These are phyloP conservation scores for Antechinus flavipes DNA, from an alignment of 2,113 vertebrate genomes.

Conservation along the genomic window DNA sequence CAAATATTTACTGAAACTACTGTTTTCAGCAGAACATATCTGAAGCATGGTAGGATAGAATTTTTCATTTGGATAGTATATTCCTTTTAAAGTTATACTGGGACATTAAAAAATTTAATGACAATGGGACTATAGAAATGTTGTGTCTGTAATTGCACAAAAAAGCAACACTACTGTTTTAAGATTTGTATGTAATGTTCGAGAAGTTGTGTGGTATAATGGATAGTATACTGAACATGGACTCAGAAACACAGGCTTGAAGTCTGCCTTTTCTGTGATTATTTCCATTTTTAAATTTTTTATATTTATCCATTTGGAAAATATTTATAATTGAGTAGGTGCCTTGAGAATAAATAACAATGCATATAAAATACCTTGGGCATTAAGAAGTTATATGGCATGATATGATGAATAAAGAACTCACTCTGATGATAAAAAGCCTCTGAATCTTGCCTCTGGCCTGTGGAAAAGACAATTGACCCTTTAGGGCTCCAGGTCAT, in stretches of 20 bases:
- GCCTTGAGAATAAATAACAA: neutral
- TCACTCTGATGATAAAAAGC: neutral
- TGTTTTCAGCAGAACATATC: conserved; percentile 65
- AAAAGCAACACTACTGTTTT: rapidly evolving
- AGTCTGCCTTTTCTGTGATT: too few relatives aligned
- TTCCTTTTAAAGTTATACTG: conserved; percentile 55
- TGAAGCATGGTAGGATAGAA: conserved; percentile 56
- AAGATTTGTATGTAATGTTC: neutral
- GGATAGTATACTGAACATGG: neutral
- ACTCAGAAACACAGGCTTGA: neutral
- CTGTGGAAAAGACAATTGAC: neutral
- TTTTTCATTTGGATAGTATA: conserved; percentile 67
- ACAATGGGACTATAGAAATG: neutral
- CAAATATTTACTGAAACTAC: conserved; percentile 77
- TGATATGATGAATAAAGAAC: neutral
- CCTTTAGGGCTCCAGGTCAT: neutral
- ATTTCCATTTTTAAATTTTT: neutral
- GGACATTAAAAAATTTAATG: conserved; percentile 54
- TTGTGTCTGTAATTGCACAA: rapidly evolving
- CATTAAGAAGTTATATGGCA: neutral
- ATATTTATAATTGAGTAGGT: too few relatives aligned
- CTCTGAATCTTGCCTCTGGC: neutral
- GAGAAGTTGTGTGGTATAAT: neutral
- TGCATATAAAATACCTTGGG: neutral
- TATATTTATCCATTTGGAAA: neutral